Evolutionary conservation across 2,888 invertebrate species (phyloP).

Genomic region (Gari tellinella): DNA sequence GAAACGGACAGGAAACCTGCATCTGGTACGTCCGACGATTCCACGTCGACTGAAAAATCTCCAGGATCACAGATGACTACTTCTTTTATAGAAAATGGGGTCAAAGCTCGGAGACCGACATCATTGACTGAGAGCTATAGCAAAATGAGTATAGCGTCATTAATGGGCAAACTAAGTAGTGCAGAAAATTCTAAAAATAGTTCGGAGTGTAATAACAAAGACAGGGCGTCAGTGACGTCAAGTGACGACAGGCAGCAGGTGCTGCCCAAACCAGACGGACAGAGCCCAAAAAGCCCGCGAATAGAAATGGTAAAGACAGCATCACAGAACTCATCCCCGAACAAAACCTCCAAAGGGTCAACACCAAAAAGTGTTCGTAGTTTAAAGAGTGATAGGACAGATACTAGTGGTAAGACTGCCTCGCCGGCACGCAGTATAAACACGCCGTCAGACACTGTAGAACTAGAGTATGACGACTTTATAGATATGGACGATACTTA

Average conservation of each 20-base stretch:
- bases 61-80: conserved; percentile 63
- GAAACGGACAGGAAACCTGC: conserved; percentile 63
- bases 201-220: conserved; percentile 16
- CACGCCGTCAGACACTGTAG: conserved; percentile 73
- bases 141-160: conserved; percentile 55
- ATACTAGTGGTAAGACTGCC: conserved; percentile 65
- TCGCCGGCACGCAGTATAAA: conserved; percentile 76
- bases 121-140: conserved; percentile 74
- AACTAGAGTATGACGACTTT: conserved; percentile 80
- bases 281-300: conserved; percentile 76
- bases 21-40: conserved; percentile 70
- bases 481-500: conserved; percentile 78
- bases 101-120: conserved; percentile 69
- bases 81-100: conserved; percentile 69
- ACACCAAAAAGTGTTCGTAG: conserved; percentile 70
- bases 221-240: conserved; percentile 48
- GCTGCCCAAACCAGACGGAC: conserved; percentile 79
- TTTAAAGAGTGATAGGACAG: conserved; percentile 58
- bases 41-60: conserved; percentile 60
- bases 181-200: conserved; percentile 32
- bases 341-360: conserved; percentile 61
- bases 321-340: conserved; percentile 39
- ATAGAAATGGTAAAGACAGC: conserved; percentile 53
- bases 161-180: conserved; percentile 29
- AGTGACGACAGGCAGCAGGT: conserved; percentile 71